phyloP scores from a whole-genome alignment of 2,113 vertebrate species.

The Cyanocitta stelleri region DNA sequence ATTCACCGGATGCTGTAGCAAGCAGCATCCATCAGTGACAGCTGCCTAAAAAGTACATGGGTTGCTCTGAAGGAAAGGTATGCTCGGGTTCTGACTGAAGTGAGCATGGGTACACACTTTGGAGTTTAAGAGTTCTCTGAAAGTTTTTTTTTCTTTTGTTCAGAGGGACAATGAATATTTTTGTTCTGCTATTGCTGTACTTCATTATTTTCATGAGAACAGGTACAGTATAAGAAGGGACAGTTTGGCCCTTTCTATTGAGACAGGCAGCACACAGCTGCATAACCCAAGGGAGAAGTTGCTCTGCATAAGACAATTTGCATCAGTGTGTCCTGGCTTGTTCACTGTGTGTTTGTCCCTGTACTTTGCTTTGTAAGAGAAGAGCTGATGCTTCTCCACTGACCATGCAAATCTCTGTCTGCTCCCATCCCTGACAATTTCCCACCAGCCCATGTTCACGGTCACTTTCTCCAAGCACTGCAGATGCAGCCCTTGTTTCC shows the following conservation, averaged over 20 bases:
- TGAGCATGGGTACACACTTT: neutral
- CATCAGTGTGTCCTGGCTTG: neutral
- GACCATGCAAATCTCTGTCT: neutral
- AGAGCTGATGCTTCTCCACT: neutral
- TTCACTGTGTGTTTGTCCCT: neutral
- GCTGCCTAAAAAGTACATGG: neutral
- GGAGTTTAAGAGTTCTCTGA: neutral
- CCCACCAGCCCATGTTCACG: neutral
- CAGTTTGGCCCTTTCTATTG: neutral
- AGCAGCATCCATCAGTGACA: neutral
- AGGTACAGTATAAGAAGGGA: neutral
- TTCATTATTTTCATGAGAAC: neutral
- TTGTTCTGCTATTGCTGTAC: neutral
- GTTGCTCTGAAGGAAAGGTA: neutral
- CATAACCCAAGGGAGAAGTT: neutral
- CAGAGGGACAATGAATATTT: neutral
- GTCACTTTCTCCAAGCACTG: neutral
- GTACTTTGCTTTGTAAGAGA: neutral
- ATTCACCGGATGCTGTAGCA: neutral
- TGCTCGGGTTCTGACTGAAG: neutral
- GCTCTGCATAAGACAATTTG: neutral
- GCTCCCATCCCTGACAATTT: neutral
- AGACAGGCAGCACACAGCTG: neutral
- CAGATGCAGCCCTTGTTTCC: neutral
- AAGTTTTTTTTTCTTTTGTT: neutral